Evolutionary conservation across 1,140 invertebrate genomes (phyloP).

Genomic region (Drosophila pectinifera): DNA sequence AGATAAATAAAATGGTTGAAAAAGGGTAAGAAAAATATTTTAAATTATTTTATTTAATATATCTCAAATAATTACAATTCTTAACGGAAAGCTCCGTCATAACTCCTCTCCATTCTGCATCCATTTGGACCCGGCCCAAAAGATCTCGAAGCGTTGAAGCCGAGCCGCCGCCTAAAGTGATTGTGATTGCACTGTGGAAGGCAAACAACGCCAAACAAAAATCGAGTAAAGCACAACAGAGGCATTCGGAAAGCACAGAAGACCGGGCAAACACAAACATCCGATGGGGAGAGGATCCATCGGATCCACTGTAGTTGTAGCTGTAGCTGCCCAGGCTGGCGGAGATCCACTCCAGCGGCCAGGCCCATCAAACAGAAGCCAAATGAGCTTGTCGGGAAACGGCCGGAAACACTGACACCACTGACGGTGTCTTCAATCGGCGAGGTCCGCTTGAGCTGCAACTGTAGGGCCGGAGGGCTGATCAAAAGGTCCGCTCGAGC

Average conservation of each 20-base stretch:
- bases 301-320: background rate
- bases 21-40: background rate
- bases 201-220: slow-evolving; percentile 58
- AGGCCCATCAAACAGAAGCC: slow-evolving; percentile 75
- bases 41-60: background rate
- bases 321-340: background rate
- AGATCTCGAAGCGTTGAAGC: slow-evolving; percentile 36
- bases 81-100: background rate
- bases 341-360: slow-evolving; percentile 28
- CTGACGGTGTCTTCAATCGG: slow-evolving; percentile 57
- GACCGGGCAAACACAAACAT: slow-evolving; percentile 73
- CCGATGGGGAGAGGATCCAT: slow-evolving; percentile 52
- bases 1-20: background rate
- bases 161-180: slow-evolving; percentile 66
- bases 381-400: slow-evolving; percentile 73
- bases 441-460: slow-evolving; percentile 65
- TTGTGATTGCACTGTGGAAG: slow-evolving; percentile 70
- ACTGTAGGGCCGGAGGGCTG: slow-evolving; percentile 66
- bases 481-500: slow-evolving; percentile 72
- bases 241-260: slow-evolving; percentile 63
- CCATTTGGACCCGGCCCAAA: background rate
- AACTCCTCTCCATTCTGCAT: background rate
- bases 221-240: slow-evolving; percentile 27
- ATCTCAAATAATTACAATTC: background rate
- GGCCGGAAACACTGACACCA: slow-evolving; percentile 45